Evolutionary conservation across 2,797 vertebrate genomes (phyloP).

Genomic region (Hoplostethus mediterraneus): DNA sequence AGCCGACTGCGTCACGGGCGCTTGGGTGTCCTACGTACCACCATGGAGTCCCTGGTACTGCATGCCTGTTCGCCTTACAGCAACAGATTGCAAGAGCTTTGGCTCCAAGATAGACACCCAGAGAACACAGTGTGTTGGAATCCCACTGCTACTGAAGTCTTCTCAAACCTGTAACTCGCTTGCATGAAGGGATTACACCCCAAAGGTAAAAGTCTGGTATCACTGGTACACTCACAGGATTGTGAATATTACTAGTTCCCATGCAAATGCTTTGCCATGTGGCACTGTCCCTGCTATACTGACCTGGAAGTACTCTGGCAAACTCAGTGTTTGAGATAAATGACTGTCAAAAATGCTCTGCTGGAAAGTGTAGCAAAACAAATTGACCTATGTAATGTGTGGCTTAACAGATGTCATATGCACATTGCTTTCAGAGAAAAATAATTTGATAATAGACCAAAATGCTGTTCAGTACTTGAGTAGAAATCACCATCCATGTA

Average conservation of each 20-base stretch:
- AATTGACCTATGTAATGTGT: neutral
- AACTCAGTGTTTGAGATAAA: no score
- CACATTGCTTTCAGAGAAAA: slow-evolving; percentile 28
- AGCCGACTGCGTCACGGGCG: slow-evolving; percentile 77
- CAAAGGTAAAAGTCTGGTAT: neutral
- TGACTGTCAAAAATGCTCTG: no score
- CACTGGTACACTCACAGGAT: slow-evolving; percentile 11
- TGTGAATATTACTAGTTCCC: neutral
- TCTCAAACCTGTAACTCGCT: neutral
- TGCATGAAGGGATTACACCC: neutral
- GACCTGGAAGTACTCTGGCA: neutral
- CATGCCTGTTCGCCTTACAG: slow-evolving; percentile 38
- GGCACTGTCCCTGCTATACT: neutral
- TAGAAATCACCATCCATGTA: slow-evolving; percentile 60
- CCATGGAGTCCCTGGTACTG: slow-evolving; percentile 68
- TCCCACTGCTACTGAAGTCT: slow-evolving; percentile 10
- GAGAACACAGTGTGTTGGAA: slow-evolving; percentile 8
- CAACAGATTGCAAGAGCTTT: slow-evolving; percentile 63
- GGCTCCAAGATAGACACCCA: slow-evolving; percentile 31
- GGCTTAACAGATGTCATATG: neutral
- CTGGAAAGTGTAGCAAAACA: no score
- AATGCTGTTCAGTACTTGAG: slow-evolving; percentile 41
- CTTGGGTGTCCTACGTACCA: slow-evolving; percentile 72
- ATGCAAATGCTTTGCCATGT: slow-evolving; percentile 5
- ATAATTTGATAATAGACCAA: slow-evolving; percentile 47